phyloP scores from a whole-genome alignment of 1,140 invertebrate species.

The Orchestia grillus region DNA sequence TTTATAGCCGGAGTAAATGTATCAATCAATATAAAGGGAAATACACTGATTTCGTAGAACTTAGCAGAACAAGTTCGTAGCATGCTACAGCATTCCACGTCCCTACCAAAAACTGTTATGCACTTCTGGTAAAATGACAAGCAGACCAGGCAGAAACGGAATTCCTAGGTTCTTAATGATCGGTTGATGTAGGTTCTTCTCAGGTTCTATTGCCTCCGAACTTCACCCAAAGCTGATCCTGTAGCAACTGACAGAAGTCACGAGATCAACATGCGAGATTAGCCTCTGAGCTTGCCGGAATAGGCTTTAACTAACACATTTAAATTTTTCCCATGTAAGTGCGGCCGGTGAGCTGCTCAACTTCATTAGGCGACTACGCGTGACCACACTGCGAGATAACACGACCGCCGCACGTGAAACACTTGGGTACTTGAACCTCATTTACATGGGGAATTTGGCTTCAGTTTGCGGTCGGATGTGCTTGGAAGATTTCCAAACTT shows the following conservation, averaged over 20 bases:
- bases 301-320: neutral
- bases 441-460: neutral
- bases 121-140: neutral
- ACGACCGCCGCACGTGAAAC: neutral
- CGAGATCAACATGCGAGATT: neutral
- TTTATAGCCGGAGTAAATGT: neutral
- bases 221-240: neutral
- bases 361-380: neutral
- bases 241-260: neutral
- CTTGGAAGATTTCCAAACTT: neutral
- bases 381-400: neutral
- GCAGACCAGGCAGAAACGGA: neutral
- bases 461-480: neutral
- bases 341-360: neutral
- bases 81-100: neutral
- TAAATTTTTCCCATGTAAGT: neutral
- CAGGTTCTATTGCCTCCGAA: neutral
- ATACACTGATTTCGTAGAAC: neutral
- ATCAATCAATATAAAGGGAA: neutral
- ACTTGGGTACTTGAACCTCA: neutral
- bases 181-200: neutral
- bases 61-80: neutral
- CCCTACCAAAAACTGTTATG: neutral
- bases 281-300: neutral
- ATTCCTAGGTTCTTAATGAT: neutral